Evolutionary conservation across 2,888 invertebrate genomes (phyloP), one percentile per base, ranked within the genome.

Genomic region (Lasioglossum marginatum): DNA sequence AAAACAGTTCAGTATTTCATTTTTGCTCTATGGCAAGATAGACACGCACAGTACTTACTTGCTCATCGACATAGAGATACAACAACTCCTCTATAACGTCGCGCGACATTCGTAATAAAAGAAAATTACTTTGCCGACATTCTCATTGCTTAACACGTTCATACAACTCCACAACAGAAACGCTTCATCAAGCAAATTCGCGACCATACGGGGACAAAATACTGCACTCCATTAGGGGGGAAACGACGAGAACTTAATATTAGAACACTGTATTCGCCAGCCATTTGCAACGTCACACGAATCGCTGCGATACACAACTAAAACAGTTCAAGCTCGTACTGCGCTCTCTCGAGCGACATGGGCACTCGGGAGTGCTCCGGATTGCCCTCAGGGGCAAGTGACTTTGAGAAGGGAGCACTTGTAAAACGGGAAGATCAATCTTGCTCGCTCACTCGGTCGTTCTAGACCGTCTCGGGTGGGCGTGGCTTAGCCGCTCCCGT

Each of bases 261-360:
- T 52, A 63, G 34, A 63, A 63, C 63, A 63, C 63, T 63, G 68
- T 68, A 68, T 68, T 68, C 68, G 68, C 37, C 68, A 68, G 68
- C 68, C 23, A 68, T 68, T 68, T 68, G 68, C 68, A 37, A 68
- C 37, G 68, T 34, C 23, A 68, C 37, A 37, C 68, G 68, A 68
- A 68, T 68, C 68, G 68, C 68, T 68, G 68, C 23, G 68, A 68
- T 68, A 68, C 68, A 68, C 63, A 31, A 31, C 68, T 37, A 37
- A 37, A 40, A 70, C n/a, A 70, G 37, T 70, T 70, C 70, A n/a
- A 70, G n/a, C 40, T 12, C 68, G 37, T 40, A 37, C 12, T 12
- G 43, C 5, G 27, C 43, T 71, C 48, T 73, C 37, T 63, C 3
- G 31, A 8, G 16, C 27, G 27, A 63, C 31, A 31, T 63, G 63